Conservation (phyloP, 2,888 invertebrate genomes). For the Lasioglossum leucozonium region DNA sequence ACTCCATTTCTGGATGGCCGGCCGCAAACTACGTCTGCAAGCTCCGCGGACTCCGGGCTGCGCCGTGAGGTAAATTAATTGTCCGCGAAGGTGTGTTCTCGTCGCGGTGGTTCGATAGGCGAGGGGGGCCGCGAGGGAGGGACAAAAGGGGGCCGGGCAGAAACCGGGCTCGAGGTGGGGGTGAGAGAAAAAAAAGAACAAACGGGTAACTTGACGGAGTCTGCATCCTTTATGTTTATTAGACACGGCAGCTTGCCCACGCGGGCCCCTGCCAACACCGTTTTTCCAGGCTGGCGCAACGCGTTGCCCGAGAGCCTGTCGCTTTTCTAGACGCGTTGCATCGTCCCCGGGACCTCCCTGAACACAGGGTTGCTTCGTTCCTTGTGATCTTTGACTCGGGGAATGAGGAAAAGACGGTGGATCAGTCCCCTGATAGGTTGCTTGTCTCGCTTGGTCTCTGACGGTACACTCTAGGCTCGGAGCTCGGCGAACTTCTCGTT, state of each 20-base stretch:
- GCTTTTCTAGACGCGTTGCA: not conserved
- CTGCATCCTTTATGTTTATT: conserved; percentile 71
- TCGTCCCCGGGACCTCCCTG: not conserved
- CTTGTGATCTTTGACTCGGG: not conserved
- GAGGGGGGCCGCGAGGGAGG: conserved; percentile 15
- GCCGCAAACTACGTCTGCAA: conserved; percentile 62
- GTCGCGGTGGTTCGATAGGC: conserved; percentile 53
- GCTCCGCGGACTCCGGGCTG: conserved; percentile 40
- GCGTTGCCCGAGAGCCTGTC: not conserved
- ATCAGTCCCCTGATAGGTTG: not conserved
- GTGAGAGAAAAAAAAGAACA: conserved; percentile 35
- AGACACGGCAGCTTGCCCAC: conserved; percentile 73
- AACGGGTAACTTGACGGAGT: conserved; percentile 44
- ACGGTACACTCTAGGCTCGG: too few relatives aligned
- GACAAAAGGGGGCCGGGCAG: not conserved
- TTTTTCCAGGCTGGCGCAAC: conserved; percentile 20
- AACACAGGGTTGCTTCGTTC: not conserved
- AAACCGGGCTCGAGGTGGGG: conserved; percentile 13
- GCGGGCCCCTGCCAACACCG: conserved; percentile 46
- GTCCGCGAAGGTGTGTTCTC: conserved; percentile 70
- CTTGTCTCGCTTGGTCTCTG: too few relatives aligned
- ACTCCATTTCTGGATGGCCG: conserved; percentile 82
- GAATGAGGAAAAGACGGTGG: not conserved
- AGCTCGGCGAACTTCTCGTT: too few relatives aligned
- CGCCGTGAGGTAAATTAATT: conserved; percentile 74